Evolutionary conservation across 1,140 invertebrate species (phyloP).

Genomic region (Drosophila prosaltans): DNA sequence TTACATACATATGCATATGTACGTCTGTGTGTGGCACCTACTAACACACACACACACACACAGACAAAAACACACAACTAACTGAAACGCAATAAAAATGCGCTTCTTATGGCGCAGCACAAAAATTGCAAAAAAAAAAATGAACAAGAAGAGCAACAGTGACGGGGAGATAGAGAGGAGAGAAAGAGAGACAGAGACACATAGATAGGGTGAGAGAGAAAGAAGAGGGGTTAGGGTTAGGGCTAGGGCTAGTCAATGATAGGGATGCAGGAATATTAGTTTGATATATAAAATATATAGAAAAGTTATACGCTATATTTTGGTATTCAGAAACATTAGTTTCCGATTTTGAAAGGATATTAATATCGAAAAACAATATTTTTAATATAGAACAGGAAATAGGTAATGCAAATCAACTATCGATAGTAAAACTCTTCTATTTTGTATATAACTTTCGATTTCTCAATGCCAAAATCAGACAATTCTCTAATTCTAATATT

Average conservation of each 20-base stretch:
- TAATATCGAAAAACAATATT: no score
- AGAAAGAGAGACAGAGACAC: background rate
- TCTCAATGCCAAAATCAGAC: no score
- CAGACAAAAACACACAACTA: slow-evolving; percentile 31
- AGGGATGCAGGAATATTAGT: background rate
- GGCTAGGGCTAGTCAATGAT: background rate
- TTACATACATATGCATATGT: slow-evolving; percentile 1
- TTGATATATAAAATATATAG: no score
- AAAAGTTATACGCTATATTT: no score
- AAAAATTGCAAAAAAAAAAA: slow-evolving; percentile 40
- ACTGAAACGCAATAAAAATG: slow-evolving; percentile 73
- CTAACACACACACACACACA: slow-evolving; percentile 20
- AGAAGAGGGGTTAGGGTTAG: background rate
- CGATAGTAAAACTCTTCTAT: no score
- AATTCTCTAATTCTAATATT: no score
- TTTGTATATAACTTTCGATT: no score
- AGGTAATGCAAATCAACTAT: no score
- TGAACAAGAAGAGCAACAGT: background rate
- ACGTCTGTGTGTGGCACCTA: background rate
- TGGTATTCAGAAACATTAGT: no score
- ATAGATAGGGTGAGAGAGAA: background rate
- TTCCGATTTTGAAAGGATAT: no score
- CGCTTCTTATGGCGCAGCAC: slow-evolving; percentile 65
- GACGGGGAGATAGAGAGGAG: background rate
- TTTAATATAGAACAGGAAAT: no score